These are phyloP conservation scores for Delia radicum DNA, from an alignment of 1,140 invertebrate species.

Conservation along the genomic window DNA sequence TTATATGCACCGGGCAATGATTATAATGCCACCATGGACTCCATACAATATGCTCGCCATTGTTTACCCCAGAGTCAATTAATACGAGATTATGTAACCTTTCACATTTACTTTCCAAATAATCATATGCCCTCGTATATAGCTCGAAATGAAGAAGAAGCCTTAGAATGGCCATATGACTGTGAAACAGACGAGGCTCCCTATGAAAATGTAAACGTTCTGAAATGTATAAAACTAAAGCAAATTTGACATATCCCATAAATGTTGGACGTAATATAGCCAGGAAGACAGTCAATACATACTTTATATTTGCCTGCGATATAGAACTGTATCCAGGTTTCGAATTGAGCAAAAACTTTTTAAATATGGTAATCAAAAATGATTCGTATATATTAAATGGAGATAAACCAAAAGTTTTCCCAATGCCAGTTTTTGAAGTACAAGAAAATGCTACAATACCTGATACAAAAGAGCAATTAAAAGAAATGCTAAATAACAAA, in stretches of 20 bases:
- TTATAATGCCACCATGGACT: conserved; percentile 63
- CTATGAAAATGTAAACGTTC: conserved; percentile 62
- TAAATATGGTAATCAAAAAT: conserved; percentile 76
- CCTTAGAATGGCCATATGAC: conserved; percentile 64
- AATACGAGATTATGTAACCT: conserved; percentile 74
- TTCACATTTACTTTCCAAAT: conserved; percentile 81
- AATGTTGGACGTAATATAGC: conserved; percentile 86
- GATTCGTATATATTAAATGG: background rate
- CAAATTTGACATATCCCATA: conserved; percentile 80
- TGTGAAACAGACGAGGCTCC: conserved; percentile 64
- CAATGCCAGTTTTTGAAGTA: conserved; percentile 47
- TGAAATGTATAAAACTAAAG: conserved; percentile 72
- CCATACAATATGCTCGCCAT: conserved; percentile 68
- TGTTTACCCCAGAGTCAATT: conserved; percentile 63
- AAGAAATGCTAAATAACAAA: conserved; percentile 69
- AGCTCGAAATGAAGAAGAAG: conserved; percentile 60
- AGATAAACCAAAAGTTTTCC: conserved; percentile 35
- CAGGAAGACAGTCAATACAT: conserved; percentile 73
- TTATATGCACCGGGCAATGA: conserved; percentile 77
- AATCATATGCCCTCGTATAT: conserved; percentile 76
- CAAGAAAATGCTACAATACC: conserved; percentile 58
- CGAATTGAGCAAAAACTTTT: conserved; percentile 69
- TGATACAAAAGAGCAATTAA: conserved; percentile 68
- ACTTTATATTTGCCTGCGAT: conserved; percentile 83
- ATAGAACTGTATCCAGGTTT: conserved; percentile 85